Evolutionary conservation across 1,140 invertebrate genomes (phyloP), one percentile per base, ranked within the genome.

Genomic region (Sminthurides bifidus): DNA sequence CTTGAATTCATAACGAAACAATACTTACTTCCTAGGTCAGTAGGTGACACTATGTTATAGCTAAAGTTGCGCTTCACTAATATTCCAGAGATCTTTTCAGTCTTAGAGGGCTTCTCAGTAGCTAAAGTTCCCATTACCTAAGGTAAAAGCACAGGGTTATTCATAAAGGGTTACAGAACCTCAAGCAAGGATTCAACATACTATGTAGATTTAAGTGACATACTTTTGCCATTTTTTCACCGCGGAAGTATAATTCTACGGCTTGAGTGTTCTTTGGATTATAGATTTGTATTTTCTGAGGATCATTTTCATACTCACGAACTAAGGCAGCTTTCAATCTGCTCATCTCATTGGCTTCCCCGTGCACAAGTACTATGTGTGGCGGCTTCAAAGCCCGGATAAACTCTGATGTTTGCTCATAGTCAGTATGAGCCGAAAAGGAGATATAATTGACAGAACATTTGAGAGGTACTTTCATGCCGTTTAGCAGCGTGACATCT

Each of bases 401-500:
- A 67, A 99, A 99, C 74, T 97, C 93, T 23, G 88, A 92, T 0
- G 95, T 98, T 74, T 99, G 95, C 68, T 95, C 85, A 72, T 97
- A 98, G 73, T 99, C 96, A 0, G 95, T 98, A 68, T 99, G 96
- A 1, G 96, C 96, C 0, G 94, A 98, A 72, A 99, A 99, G 0
- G 92, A 97, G 65, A 99, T 98, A 68, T 99, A 98, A 72, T 97
- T 93, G 0, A 99, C 94, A 0, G 92, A 93, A 85, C 94, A 91
- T 72, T 95, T 95, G 4, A 98, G 73, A 0, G 92, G 90, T 21
- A 98, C 73, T 71, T 94, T 96, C 71, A 97, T 92, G 0, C 96
- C 95, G 15, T 81, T 81, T 80, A 98, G 85, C 1, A 93, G 87
- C 0, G 85, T 84, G 24, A 98, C 94, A 74, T 98, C 94, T 71